Conservation (phyloP, 2,797 vertebrate genomes). For the Mallotus villosus region DNA sequence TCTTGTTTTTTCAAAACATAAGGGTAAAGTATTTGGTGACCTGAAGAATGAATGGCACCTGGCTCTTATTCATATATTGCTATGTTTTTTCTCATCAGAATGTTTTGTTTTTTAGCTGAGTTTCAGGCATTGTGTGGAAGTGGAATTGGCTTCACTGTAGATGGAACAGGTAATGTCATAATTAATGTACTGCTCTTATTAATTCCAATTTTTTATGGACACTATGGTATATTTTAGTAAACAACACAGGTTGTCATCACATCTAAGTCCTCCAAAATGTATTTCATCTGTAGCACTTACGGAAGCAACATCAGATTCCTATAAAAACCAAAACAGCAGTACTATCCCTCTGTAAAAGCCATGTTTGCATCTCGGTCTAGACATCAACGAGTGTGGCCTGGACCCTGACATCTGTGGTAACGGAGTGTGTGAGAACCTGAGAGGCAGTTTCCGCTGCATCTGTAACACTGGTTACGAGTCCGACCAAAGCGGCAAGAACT, state of each 20-base stretch:
- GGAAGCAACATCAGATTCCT: too few relatives aligned
- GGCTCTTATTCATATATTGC: background rate
- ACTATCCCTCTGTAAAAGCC: background rate
- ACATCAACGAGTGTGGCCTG: constrained; percentile 79
- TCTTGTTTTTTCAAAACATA: background rate
- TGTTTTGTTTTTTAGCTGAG: constrained; percentile 61
- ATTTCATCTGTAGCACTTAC: too few relatives aligned
- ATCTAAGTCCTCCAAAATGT: too few relatives aligned
- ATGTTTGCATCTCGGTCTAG: constrained; percentile 48
- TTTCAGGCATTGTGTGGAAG: constrained; percentile 78
- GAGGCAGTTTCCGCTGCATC: constrained; percentile 71
- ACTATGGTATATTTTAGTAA: too few relatives aligned
- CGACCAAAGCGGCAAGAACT: constrained; percentile 67
- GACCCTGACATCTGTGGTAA: constrained; percentile 77
- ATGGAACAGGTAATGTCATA: constrained; percentile 73
- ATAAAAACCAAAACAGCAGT: too few relatives aligned
- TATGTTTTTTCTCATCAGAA: background rate
- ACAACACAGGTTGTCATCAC: too few relatives aligned
- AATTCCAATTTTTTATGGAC: background rate
- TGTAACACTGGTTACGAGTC: constrained; percentile 76
- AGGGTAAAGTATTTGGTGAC: too few relatives aligned
- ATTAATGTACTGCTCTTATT: background rate
- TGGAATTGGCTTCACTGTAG: constrained; percentile 78
- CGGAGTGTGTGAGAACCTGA: constrained; percentile 77
- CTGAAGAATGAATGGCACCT: background rate